These are phyloP conservation scores for Pagrus major DNA, from an alignment of 2,113 vertebrate species.

Conservation along the genomic window DNA sequence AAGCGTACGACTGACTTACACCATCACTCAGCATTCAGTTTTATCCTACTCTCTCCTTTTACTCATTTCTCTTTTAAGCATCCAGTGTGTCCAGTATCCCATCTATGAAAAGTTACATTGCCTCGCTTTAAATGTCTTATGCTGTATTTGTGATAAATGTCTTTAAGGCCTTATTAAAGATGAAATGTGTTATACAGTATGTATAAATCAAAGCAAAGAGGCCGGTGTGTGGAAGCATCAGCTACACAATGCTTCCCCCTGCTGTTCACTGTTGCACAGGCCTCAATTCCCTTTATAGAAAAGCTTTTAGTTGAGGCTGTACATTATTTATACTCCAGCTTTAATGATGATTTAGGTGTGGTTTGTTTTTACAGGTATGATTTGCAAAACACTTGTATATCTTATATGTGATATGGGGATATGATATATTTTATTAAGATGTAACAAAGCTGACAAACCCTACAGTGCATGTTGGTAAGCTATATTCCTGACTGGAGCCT, in stretches of 20 bases:
- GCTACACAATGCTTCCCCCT: slow-evolving; percentile 47
- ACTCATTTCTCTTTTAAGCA: no score
- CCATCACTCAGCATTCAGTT: no score
- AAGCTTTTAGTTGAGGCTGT: not conserved
- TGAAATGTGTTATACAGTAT: not conserved
- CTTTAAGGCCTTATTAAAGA: not conserved
- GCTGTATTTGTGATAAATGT: not conserved
- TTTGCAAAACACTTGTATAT: not conserved
- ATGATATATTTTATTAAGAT: not conserved
- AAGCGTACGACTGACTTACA: no score
- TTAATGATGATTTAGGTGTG: not conserved
- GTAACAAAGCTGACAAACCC: not conserved
- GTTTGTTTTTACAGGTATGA: not conserved
- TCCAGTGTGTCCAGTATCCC: no score
- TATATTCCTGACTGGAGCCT: not conserved
- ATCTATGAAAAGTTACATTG: not conserved
- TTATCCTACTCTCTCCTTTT: no score
- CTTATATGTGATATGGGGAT: not conserved
- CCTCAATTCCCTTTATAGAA: not conserved
- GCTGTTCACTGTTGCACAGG: not conserved
- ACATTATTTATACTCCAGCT: slow-evolving; percentile 1
- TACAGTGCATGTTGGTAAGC: not conserved
- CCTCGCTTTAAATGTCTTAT: not conserved
- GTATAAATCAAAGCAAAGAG: not conserved
- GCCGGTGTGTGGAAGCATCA: not conserved